Conservation (phyloP, 2,797 vertebrate genomes). For the Bovichtus variegatus region DNA sequence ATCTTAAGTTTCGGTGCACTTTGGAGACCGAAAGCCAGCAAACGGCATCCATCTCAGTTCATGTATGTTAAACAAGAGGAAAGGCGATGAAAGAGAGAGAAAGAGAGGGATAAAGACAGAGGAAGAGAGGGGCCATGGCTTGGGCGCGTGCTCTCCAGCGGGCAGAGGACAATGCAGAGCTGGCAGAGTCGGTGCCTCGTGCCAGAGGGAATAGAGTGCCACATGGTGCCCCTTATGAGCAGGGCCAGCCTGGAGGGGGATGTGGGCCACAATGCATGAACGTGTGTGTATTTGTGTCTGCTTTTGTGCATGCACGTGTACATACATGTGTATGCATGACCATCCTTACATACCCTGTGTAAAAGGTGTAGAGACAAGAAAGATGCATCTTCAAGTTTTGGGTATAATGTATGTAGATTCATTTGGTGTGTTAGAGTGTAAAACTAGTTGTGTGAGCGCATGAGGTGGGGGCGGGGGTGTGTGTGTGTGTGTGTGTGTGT, state of each 20-base stretch:
- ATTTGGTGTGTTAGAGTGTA: slow-evolving; percentile 51
- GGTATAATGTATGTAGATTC: slow-evolving; percentile 67
- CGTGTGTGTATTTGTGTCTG: slow-evolving; percentile 48
- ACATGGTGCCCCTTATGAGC: slow-evolving; percentile 86
- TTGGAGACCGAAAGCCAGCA: slow-evolving; percentile 65
- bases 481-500: slow-evolving; percentile 24
- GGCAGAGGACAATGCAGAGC: slow-evolving; percentile 81
- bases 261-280: slow-evolving; percentile 75
- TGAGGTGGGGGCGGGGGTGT: slow-evolving; percentile 68
- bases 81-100: slow-evolving; percentile 36
- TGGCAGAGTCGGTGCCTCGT: slow-evolving; percentile 78
- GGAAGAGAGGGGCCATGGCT: slow-evolving; percentile 55
- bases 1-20: slow-evolving; percentile 71
- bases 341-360: slow-evolving; percentile 2
- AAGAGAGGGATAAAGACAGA: slow-evolving; percentile 27
- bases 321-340: slow-evolving; percentile 24
- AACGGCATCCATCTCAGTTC: slow-evolving; percentile 72
- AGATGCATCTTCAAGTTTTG: slow-evolving; percentile 51
- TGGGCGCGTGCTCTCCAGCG: slow-evolving; percentile 75
- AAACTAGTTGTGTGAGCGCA: slow-evolving; percentile 45
- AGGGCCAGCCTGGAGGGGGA: slow-evolving; percentile 84
- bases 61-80: slow-evolving; percentile 63
- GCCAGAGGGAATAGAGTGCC: slow-evolving; percentile 86
- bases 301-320: slow-evolving; percentile 46
- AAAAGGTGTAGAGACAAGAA: slow-evolving; percentile 34